Evolutionary conservation across 2,113 vertebrate genomes (phyloP).

Genomic region (Ifrita kowaldi): DNA sequence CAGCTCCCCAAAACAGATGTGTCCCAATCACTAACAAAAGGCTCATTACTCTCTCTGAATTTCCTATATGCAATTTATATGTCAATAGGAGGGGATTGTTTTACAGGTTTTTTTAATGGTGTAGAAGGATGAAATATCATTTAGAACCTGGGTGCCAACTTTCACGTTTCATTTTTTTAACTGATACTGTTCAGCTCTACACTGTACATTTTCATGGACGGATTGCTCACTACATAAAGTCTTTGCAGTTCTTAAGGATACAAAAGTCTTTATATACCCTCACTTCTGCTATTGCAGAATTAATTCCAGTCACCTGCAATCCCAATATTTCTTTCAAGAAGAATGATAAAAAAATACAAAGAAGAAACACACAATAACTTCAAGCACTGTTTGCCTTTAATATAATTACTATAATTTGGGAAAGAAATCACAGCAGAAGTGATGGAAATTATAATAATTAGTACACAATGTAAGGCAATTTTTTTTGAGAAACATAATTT

Average conservation of each 20-base stretch:
- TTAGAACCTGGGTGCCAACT: slow-evolving; percentile 2
- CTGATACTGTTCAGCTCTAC: not conserved
- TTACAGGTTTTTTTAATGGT: not conserved
- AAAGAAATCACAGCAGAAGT: not conserved
- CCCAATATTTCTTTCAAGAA: not conserved
- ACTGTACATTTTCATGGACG: not conserved
- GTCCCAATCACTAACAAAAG: not conserved
- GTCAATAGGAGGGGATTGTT: not conserved
- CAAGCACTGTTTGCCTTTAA: slow-evolving; percentile 2
- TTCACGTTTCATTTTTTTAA: slow-evolving; percentile 31
- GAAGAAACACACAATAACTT: not conserved
- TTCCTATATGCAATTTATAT: not conserved
- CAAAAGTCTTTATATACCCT: not conserved
- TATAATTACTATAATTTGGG: not conserved
- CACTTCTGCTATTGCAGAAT: not conserved
- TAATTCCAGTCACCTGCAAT: not conserved
- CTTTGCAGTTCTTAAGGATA: not conserved
- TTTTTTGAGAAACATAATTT: not conserved
- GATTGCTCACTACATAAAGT: not conserved
- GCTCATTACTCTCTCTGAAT: not conserved
- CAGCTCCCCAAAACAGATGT: not conserved
- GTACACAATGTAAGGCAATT: not conserved
- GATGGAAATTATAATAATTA: not conserved
- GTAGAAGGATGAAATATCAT: not conserved
- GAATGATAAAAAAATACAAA: slow-evolving; percentile 1